Base-by-base conservation (phyloP, 2,797 vertebrate species). In the Benthosema pterotum region DNA sequence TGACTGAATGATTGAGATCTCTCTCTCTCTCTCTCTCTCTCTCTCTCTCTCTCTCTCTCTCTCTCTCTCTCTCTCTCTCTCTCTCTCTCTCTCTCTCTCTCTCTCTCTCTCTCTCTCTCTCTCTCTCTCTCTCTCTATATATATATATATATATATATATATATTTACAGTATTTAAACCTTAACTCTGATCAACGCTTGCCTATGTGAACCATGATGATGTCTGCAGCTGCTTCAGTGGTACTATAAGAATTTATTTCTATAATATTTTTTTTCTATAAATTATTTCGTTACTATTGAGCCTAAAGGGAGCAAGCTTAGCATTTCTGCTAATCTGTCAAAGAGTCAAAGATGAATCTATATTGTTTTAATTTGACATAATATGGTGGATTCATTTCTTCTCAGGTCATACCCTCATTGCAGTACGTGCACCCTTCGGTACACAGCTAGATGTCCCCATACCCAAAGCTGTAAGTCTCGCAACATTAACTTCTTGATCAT, bases 141-240 rank as follows among this genome's bases (percentile, higher is more conserved):
- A 25, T 25, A 25, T 25, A 25, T 25, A n/a, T 22, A 28, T 6
- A 28, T 38, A n/a, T 38, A 38, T 9, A 7, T 38, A 32, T 38
- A 7, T 38, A 38, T 38, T 38, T 38, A 38, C 12, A 57, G 0
- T 0, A 22, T 60, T 64, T 1, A 58, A 32, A 46, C 86, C 89
- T 93, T 93, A 89, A 94, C 85, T 71, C 64, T 48, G 42, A 74
- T 52, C 49, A 85, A 99, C 97, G 66, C 92, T 97, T 83, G 94
- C 93, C 0, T 98, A 96, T 78, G 93, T 99, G 78, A 95, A 93
- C 13, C 94, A 97, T 58, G 95, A 99, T 57, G 96, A 99, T 63
- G 92, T 99, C 91, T 97, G 95, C 92, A 93, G 88, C 83, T 96
- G 95, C 85, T 99, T 98, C 87, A 93, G 89, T 91, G 96, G 97